Base-by-base conservation (phyloP, 2,113 vertebrate species). In the Aegotheles bennettii region DNA sequence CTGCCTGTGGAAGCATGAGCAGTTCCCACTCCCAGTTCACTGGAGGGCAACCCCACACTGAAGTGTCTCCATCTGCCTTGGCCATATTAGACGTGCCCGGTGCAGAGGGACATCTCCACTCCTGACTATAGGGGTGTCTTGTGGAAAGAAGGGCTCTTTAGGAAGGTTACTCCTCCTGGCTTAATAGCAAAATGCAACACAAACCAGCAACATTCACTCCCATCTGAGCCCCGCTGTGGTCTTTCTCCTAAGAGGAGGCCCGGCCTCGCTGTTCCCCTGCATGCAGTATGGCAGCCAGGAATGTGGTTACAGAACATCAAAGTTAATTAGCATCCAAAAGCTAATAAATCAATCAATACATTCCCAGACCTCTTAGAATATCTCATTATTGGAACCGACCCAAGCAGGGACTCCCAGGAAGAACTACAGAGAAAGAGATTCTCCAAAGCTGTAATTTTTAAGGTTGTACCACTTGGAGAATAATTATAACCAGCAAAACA, bases 401-500 rank as follows among this genome's bases (percentile, higher is more conserved):
- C 53, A 74, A 88, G 91, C 76, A 48, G 88, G 36, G 57, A 59
- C 87, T 96, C 94, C 86, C 84, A 91, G 92, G 83, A 92, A 68
- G 85, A 79, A 90, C 84, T 84, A 94, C 84, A 89, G 94, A 93
- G 84, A 68, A 74, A 69, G 19, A 50, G n/a, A 56, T 86, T 42
- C 73, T 90, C 85, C 91, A 87, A 73, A 71, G 75, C 95, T 86
- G 68, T 97, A 94, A 95, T 96, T 95, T 90, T 95, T 73, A 86
- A 81, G 92, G 79, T 71, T 95, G 70, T 67, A 35, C 80, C 29
- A 51, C 82, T 94, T 43, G 60, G 94, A 87, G 65, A 83, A 80
- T 89, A 97, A 93, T 91, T 79, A 89, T 84, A 90, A 83, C 80
- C 74, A 96, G 91, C 48, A 71, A 89, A 87, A 84, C 61, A 76